A percentile compares a stretch with the other conserved stretches of the same genome.
Conservation (phyloP, 2,797 vertebrate genomes). For the Melanogrammus aeglefinus region DNA sequence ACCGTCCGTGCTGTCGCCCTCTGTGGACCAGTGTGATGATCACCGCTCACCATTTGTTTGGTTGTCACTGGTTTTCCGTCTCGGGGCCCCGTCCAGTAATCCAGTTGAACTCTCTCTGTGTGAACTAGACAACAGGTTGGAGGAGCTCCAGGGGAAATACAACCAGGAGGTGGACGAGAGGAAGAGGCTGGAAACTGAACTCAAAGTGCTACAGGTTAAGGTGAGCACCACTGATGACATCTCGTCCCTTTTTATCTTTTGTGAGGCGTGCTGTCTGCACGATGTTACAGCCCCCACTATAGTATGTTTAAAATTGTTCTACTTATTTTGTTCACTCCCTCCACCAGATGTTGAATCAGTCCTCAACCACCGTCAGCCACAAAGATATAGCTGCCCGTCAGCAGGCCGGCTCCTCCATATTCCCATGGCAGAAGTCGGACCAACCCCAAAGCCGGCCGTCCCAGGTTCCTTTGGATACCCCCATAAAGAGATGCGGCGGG, state of each 20-base stretch:
- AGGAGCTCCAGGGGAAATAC: constrained; percentile 86
- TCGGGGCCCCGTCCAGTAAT: not conserved
- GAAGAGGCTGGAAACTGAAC: constrained; percentile 81
- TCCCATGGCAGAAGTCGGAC: constrained; percentile 88
- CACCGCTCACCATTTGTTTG: not conserved
- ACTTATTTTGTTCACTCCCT: constrained; percentile 6
- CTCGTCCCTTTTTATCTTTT: not conserved
- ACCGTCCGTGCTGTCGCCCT: constrained; percentile 35
- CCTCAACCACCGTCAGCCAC: constrained; percentile 76
- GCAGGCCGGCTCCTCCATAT: constrained; percentile 86
- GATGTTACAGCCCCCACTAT: constrained; percentile 10
- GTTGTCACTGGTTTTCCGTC: not conserved
- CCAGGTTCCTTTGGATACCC: constrained; percentile 71
- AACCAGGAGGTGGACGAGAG: constrained; percentile 84
- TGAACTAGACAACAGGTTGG: constrained; percentile 75
- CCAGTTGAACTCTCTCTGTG: constrained; percentile 7
- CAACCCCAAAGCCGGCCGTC: constrained; percentile 64
- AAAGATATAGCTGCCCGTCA: constrained; percentile 87
- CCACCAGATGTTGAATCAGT: constrained; percentile 74
- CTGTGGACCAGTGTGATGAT: not conserved
- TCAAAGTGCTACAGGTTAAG: constrained; percentile 81
- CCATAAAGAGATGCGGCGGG: constrained; percentile 71
- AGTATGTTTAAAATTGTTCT: not conserved
- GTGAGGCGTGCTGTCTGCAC: not conserved
- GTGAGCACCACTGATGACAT: constrained; percentile 58